Evolutionary conservation across 2,888 invertebrate species (phyloP).

Genomic region (Perizoma flavofasciatum): DNA sequence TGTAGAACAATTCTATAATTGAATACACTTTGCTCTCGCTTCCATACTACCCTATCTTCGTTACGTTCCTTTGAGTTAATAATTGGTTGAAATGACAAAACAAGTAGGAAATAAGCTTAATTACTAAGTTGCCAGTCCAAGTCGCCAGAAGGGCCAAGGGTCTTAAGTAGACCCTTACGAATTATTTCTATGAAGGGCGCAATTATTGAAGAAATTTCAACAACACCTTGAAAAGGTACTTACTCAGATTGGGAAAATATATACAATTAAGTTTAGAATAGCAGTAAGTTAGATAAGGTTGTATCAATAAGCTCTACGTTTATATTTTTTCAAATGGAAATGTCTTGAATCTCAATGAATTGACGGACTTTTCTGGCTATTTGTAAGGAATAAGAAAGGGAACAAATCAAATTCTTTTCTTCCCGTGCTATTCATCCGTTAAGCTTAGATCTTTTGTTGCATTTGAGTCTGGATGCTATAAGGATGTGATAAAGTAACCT

Average conservation of each 20-base stretch:
- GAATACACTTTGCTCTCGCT: conserved; percentile 18
- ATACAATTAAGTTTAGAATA: background rate
- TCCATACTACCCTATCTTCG: background rate
- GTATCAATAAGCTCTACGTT: conserved; percentile 26
- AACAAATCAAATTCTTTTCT: conserved; percentile 48
- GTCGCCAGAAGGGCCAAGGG: conserved; percentile 63
- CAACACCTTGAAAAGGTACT: conserved; percentile 60
- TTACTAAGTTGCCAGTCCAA: conserved; percentile 74
- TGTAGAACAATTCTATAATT: conserved; percentile 34
- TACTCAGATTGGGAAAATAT: conserved; percentile 4
- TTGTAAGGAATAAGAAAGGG: conserved; percentile 41
- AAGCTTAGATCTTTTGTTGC: conserved; percentile 47
- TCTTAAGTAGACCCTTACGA: conserved; percentile 70
- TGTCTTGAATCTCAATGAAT: conserved; percentile 37
- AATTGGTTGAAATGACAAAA: conserved; percentile 69
- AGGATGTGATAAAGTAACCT: background rate
- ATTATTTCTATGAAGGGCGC: conserved; percentile 70
- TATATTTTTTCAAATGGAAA: conserved; percentile 16
- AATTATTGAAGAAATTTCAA: conserved; percentile 71
- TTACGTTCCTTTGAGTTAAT: conserved; percentile 42
- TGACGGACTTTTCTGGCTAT: conserved; percentile 38
- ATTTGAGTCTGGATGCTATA: conserved; percentile 6
- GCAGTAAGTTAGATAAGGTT: background rate
- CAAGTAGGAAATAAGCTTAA: conserved; percentile 79
- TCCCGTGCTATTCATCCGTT: conserved; percentile 50